Conservation (phyloP, 2,888 invertebrate species). For the Nephrotoma guestfalica region DNA sequence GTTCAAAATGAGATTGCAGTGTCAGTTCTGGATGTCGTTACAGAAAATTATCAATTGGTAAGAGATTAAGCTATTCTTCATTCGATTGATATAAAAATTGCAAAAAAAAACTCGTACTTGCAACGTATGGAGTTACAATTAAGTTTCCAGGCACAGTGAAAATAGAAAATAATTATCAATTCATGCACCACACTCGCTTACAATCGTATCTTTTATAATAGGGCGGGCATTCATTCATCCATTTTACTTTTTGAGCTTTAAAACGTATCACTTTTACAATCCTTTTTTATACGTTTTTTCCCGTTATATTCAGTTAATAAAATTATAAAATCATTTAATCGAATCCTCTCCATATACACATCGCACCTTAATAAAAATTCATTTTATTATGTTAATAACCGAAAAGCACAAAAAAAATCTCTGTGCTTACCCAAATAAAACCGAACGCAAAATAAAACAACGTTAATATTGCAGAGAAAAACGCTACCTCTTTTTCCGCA, state of each 20-base stretch:
- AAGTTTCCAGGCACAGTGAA: too few relatives aligned
- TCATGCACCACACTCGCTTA: too few relatives aligned
- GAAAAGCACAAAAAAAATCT: neutral
- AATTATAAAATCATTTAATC: neutral
- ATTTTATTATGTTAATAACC: neutral
- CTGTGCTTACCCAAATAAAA: neutral
- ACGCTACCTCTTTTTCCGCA: neutral
- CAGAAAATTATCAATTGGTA: too few relatives aligned
- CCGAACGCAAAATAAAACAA: neutral
- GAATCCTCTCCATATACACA: neutral
- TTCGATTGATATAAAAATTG: too few relatives aligned
- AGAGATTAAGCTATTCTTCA: too few relatives aligned
- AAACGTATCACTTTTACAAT: neutral
- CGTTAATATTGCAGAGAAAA: neutral
- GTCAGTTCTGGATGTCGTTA: too few relatives aligned
- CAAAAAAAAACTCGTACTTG: too few relatives aligned
- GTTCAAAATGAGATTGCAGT: too few relatives aligned
- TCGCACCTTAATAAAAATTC: neutral
- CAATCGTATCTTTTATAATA: too few relatives aligned
- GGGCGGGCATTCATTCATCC: neutral
- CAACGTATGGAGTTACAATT: too few relatives aligned
- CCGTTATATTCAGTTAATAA: neutral
- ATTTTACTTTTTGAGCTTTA: neutral
- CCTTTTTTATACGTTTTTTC: neutral
- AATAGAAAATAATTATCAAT: too few relatives aligned